These are phyloP conservation scores for Rachycentron canadum DNA, from an alignment of 2,797 vertebrate genomes.

Conservation along the genomic window DNA sequence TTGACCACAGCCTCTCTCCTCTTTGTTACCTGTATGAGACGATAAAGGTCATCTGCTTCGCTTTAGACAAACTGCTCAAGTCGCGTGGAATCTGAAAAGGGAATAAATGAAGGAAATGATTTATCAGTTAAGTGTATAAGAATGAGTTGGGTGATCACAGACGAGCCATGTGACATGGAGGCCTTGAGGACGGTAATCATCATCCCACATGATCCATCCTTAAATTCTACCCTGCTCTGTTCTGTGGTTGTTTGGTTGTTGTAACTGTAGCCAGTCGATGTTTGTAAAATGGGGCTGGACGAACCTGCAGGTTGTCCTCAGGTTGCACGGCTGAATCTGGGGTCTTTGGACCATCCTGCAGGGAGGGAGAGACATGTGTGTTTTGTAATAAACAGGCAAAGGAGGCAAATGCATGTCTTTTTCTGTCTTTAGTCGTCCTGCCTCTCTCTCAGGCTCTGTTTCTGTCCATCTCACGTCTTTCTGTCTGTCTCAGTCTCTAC, in stretches of 20 bases:
- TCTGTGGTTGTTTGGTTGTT: not conserved
- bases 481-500: slow-evolving; percentile 46
- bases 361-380: not conserved
- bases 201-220: not conserved
- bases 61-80: not conserved
- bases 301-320: slow-evolving; percentile 50
- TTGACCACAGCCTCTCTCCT: not conserved
- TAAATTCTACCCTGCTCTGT: not conserved
- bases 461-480: not conserved
- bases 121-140: not conserved
- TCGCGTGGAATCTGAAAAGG: not conserved
- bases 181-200: not conserved
- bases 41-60: not conserved
- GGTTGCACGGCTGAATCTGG: not conserved
- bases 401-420: slow-evolving; percentile 16
- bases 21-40: slow-evolving; percentile 46
- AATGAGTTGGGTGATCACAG: not conserved
- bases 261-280: not conserved
- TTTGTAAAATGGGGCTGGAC: slow-evolving; percentile 12
- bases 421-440: no score
- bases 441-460: not conserved
- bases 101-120: not conserved
- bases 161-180: not conserved
- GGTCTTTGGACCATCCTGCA: slow-evolving; percentile 26
- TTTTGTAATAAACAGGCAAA: not conserved